Percentiles rank a stretch among this genome's conserved stretches.
These are phyloP conservation scores for Vidua macroura DNA, from an alignment of 2,113 vertebrate genomes.

Conservation along the genomic window DNA sequence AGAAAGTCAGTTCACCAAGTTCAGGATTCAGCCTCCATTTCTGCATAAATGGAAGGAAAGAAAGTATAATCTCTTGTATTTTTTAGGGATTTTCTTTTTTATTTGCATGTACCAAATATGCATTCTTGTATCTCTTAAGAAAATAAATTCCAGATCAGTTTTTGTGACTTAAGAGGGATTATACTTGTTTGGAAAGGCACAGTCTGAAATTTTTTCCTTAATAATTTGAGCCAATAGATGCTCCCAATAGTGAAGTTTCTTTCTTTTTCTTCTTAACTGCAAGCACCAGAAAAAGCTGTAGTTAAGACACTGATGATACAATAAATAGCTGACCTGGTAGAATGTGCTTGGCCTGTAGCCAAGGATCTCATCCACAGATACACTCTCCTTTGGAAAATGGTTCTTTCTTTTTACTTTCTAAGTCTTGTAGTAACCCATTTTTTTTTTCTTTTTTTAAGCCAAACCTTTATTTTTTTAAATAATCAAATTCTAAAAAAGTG, in stretches of 20 bases:
- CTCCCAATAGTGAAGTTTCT: not conserved
- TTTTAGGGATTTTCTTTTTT: not conserved
- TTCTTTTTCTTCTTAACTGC: not conserved
- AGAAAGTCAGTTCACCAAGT: not conserved
- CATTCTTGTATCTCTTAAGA: not conserved
- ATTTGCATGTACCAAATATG: not conserved
- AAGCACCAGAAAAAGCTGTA: not conserved
- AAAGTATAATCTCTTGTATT: not conserved
- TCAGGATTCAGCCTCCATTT: not conserved
- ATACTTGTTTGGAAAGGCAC: not conserved
- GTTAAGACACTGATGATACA: not conserved
- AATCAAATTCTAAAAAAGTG: not conserved
- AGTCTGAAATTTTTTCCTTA: not conserved
- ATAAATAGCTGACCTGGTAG: not conserved
- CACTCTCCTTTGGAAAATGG: not conserved
- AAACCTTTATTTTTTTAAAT: not conserved
- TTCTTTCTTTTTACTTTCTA: conserved; percentile 3
- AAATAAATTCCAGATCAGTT: not conserved
- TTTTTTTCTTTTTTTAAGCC: not conserved
- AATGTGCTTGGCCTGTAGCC: not conserved
- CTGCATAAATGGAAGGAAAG: not conserved
- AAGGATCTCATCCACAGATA: not conserved
- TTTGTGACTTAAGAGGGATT: not conserved
- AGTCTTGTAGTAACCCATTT: not conserved
- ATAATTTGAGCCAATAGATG: not conserved